Base-by-base conservation (phyloP, 2,113 vertebrate species). In the Vidua macroura region DNA sequence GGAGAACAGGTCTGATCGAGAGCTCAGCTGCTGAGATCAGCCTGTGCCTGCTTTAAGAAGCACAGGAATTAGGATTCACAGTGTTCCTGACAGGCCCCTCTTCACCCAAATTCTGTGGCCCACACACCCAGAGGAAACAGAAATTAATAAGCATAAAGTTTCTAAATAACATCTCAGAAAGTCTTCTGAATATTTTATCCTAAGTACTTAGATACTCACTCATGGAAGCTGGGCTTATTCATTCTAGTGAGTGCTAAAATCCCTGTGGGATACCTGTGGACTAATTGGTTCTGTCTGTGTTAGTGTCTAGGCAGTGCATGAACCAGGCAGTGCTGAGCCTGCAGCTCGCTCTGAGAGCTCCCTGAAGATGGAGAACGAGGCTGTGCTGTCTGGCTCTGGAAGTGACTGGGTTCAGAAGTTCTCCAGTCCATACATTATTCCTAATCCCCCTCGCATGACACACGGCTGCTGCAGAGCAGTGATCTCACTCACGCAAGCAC, bases 361-460 rank as follows among this genome's bases (percentile, higher is more conserved):
- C 95, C 95, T 48, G 49, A 77, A 94, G 93, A 52, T 31, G 56
- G 7, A 53, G 75, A 90, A 63, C 63, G 13, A 44, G 95, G 67
- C 43, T 73, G 70, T 27, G 67, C 2, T 79, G 78, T 96, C 91
- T 96, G 93, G 87, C 44, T 0, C 46, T 3, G 2, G n/a, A 46
- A 95, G 87, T 69, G 49, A 24, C 70, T 87, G 27, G 75, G 94
- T 95, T 97, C 94, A 95, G 27, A 59, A 97, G 94, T 93, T 95
- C 94, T 95, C 59, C 84, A 91, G 84, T 6, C 93, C 91, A 96
- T 97, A 23, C 90, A 97, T 95, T 92, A 96, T 96, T 96, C 70
- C 90, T 89, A 16, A 74, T 30, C 63, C 79, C 66, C 51, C 82
- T 66, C 2, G 20, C 66, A 60, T 60, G 80, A 74, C 86, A 77